A percentile compares a stretch with the other conserved stretches of the same genome.
phyloP scores from a whole-genome alignment of 2,113 vertebrate genomes.

The Plectropomus leopardus region DNA sequence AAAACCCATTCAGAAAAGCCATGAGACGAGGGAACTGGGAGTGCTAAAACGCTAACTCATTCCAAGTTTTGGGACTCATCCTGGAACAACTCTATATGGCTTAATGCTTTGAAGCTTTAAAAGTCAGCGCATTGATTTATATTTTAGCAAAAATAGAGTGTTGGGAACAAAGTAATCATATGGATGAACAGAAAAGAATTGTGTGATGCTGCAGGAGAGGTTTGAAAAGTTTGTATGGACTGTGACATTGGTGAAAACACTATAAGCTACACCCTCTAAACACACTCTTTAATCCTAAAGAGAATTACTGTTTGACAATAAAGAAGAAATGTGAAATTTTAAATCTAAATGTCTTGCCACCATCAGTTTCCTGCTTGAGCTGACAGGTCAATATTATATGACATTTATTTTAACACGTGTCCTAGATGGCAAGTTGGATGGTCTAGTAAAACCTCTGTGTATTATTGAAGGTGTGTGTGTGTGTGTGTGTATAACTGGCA shows the following conservation, averaged over 20 bases:
- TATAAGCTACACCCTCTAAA: too few species aligned
- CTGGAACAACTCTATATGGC: too few species aligned
- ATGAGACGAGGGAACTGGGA: too few species aligned
- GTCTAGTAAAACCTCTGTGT: conserved; percentile 44
- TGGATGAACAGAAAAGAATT: not conserved
- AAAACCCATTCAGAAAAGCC: too few species aligned
- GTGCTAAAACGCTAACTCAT: too few species aligned
- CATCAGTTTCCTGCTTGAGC: not conserved
- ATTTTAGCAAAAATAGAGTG: too few species aligned
- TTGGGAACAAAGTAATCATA: not conserved
- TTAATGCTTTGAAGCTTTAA: not conserved
- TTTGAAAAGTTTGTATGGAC: too few species aligned
- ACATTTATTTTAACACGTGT: conserved; percentile 1
- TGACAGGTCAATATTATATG: not conserved
- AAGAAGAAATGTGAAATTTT: not conserved
- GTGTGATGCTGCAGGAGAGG: not conserved
- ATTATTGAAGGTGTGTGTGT: conserved; percentile 22
- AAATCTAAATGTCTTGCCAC: not conserved
- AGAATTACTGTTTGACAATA: not conserved
- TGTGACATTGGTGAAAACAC: too few species aligned
- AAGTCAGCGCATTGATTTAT: too few species aligned
- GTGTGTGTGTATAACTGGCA: not conserved
- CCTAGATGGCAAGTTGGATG: conserved; percentile 18
- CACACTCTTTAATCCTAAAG: not conserved
- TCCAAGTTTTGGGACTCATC: too few species aligned